These are phyloP conservation scores for Sarcophaga subvicina DNA, from an alignment of 2,888 invertebrate species.

Conservation along the genomic window DNA sequence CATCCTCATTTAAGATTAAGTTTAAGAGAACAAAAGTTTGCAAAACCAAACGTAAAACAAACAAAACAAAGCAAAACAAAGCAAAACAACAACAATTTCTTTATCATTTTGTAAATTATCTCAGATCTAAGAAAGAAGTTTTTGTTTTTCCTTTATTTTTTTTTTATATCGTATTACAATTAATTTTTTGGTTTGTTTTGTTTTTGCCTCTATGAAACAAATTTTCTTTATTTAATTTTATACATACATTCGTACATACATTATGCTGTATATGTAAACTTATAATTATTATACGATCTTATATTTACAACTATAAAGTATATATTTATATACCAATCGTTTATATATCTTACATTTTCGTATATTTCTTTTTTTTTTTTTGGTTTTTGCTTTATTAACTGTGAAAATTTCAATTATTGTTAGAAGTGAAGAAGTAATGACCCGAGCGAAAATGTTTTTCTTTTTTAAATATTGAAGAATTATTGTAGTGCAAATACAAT, in stretches of 20 bases:
- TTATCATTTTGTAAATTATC: constrained; percentile 63
- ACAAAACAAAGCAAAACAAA: constrained; percentile 21
- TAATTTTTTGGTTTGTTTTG: constrained; percentile 26
- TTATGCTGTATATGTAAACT: background rate
- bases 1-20: constrained; percentile 59
- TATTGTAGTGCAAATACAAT: no score
- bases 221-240: constrained; percentile 29
- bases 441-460: no score
- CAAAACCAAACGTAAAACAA: constrained; percentile 41
- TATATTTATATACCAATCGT: no score
- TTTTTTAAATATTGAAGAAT: no score
- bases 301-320: no score
- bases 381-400: no score
- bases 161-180: background rate
- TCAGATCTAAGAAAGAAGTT: constrained; percentile 9
- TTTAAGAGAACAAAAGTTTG: constrained; percentile 47
- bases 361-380: no score
- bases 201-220: constrained; percentile 24
- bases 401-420: no score
- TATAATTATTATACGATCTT: no score
- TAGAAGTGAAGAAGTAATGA: no score
- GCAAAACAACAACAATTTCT: constrained; percentile 8
- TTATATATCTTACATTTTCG: no score
- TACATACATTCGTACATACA: background rate
- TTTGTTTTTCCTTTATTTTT: background rate